phyloP scores from a whole-genome alignment of 2,113 vertebrate species.

The Oophaga pumilio region DNA sequence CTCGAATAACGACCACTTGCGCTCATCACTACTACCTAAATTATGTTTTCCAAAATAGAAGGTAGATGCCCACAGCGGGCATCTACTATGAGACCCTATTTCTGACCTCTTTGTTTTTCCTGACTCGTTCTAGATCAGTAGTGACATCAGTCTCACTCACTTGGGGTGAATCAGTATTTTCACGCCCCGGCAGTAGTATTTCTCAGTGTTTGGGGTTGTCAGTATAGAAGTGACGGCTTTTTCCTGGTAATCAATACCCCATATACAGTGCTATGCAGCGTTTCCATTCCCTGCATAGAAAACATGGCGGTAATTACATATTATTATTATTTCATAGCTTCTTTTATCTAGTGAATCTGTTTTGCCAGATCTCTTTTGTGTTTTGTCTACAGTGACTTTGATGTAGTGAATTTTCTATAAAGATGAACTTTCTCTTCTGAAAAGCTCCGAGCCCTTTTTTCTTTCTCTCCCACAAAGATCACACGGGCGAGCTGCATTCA shows the following conservation, averaged over 20 bases:
- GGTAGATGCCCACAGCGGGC: no score
- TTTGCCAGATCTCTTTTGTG: slow-evolving; percentile 8
- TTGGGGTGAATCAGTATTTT: not conserved
- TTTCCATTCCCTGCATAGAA: not conserved
- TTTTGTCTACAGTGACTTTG: slow-evolving; percentile 28
- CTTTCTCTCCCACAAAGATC: slow-evolving; percentile 37
- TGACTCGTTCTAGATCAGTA: not conserved
- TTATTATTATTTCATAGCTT: slow-evolving; percentile 20
- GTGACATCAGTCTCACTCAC: not conserved
- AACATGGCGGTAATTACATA: not conserved
- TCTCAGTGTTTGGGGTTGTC: not conserved
- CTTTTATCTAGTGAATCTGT: slow-evolving; percentile 3
- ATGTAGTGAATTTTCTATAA: slow-evolving; percentile 14
- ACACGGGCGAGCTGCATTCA: slow-evolving; percentile 25
- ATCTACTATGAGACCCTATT: not conserved
- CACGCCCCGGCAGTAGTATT: not conserved
- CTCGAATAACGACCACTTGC: no score
- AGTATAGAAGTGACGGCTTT: not conserved
- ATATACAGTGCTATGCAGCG: not conserved
- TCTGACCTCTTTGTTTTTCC: not conserved
- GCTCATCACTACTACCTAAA: no score
- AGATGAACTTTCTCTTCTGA: slow-evolving; percentile 15
- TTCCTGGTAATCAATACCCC: not conserved
- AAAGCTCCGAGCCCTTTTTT: not conserved
- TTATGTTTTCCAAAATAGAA: no score